Base-by-base conservation (phyloP, 2,113 vertebrate genomes). In the Podarcis muralis region DNA sequence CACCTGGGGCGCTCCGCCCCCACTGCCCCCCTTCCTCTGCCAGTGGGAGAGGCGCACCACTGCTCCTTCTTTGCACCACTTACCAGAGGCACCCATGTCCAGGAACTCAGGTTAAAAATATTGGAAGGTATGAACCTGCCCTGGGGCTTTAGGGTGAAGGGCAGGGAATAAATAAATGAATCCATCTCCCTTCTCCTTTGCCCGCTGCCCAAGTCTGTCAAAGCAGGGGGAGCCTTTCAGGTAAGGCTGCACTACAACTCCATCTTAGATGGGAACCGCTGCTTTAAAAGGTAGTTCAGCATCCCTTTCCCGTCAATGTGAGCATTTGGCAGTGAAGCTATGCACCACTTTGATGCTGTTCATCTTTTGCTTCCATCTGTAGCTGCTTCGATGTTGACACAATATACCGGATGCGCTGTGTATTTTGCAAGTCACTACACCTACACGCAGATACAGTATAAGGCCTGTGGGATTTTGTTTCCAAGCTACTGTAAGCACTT, bases 371-470 rank as follows among this genome's bases (percentile, higher is more conserved):
- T 59, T 94, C 93, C 89, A 86, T 94, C 93, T 94, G 92, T 89
- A 87, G 48, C 18, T 23, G 83, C 0, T 0, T 90, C 86, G 87
- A 78, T 93, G 93, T 95, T 93, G 91, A 87, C 89, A 91, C 90
- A 91, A 91, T 1, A 0, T 59, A 27, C 78, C 83, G 87, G 87
- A 25, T 84, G 48, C 43, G 85, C 86, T 72, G 82, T 0, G 0
- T 93, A 53, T 94, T 94, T 94, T 91, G 92, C 89, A 92, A 94
- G 94, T 91, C 88, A 90, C 88, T 92, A 93, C 95, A 93, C 90
- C 93, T 94, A 93, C 93, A 84, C 89, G 5, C 15, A 32, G 72
- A 76, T 88, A 30, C 85, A 85, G 88, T 3, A 57, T 0, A 53
- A 91, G 85, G 92, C 91, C 9, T 20, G 23, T 6, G 9, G 91